Percentiles rank a stretch among this genome's conserved stretches.
phyloP scores from a whole-genome alignment of 2,888 invertebrate genomes.

The Synanthedon formicaeformis region DNA sequence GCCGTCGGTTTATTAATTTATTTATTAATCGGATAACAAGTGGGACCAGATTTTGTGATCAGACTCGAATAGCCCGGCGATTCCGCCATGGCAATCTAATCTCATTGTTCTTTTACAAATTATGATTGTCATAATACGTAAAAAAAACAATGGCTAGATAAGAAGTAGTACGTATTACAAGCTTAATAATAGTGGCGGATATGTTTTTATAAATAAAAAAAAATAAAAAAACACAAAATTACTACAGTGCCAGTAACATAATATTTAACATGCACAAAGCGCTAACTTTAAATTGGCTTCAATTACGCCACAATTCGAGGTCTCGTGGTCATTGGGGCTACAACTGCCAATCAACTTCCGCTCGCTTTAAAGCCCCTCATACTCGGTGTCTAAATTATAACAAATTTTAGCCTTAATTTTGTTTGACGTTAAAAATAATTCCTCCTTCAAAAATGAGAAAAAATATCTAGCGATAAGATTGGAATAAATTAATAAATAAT shows the following conservation, averaged over 20 bases:
- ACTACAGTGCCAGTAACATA: background rate
- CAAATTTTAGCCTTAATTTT: too few relatives aligned
- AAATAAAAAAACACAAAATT: background rate
- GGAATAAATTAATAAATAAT: background rate
- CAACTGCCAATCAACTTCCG: slow-evolving; percentile 3
- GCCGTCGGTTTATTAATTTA: too few relatives aligned
- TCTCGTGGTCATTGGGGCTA: slow-evolving; percentile 12
- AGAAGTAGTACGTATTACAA: too few relatives aligned
- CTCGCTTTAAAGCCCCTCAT: background rate
- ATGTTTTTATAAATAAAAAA: background rate
- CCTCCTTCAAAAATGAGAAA: too few relatives aligned
- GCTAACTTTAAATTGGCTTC: slow-evolving; percentile 12
- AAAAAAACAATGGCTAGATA: too few relatives aligned
- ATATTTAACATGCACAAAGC: slow-evolving; percentile 6
- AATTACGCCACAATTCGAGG: slow-evolving; percentile 19
- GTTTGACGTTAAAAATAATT: too few relatives aligned
- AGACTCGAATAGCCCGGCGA: too few relatives aligned
- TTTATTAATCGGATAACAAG: too few relatives aligned
- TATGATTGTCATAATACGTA: too few relatives aligned
- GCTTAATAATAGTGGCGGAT: background rate
- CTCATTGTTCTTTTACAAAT: too few relatives aligned
- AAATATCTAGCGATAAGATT: background rate
- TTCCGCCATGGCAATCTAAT: too few relatives aligned
- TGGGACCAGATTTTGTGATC: too few relatives aligned
- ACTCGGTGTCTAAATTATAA: background rate